Base-by-base conservation (phyloP, 2,888 invertebrate genomes). In the Pyrrhia umbra region DNA sequence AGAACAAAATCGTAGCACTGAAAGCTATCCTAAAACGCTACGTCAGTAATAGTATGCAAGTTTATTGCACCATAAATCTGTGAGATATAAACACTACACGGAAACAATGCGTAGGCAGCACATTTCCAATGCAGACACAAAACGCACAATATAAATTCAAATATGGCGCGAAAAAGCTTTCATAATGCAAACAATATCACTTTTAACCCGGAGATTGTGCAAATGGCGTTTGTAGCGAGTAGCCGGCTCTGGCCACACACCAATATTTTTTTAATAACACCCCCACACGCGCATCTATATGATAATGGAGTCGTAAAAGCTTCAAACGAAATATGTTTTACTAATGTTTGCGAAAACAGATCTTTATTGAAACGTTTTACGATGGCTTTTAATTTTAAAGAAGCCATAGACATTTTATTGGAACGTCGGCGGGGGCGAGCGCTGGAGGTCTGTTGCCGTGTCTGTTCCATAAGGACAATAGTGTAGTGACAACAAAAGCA, bases 401-500 rank as follows among this genome's bases (percentile, higher is more conserved):
- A 66, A 49, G 62, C 71, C 67, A 62, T 68, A 69, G 70, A 78
- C 63, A 63, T 81, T 85, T 80, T 83, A 84, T 83, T 81, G 81
- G 75, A 81, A 75, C 82, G 69, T 72, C 79, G 75, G 75, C 74
- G 68, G 68, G 59, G 68, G 78, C 68, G 51, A 77, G 68, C 75
- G 74, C 67, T 76, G 88, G 85, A 85, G 89, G 88, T 87, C 87
- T 81, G 66, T 79, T 80, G 70, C 50, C 42, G 75, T 56, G 75
- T 81, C 79, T 75, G 81, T 84, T 79, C 81, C 83, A 79, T 76
- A 75, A 70, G 80, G 82, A 90, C 89, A 91, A 91, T 88, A 79
- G 84, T 85, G 83, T 76, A 79, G 84, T 79, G 83, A 73, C 88
- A 88, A 92, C 91, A 93, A 92, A 89, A 85, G 90, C 90, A 79